Evolutionary conservation across 2,888 invertebrate species (phyloP), one percentile per base, ranked within the genome.

Genomic region (Dasypolia templi): DNA sequence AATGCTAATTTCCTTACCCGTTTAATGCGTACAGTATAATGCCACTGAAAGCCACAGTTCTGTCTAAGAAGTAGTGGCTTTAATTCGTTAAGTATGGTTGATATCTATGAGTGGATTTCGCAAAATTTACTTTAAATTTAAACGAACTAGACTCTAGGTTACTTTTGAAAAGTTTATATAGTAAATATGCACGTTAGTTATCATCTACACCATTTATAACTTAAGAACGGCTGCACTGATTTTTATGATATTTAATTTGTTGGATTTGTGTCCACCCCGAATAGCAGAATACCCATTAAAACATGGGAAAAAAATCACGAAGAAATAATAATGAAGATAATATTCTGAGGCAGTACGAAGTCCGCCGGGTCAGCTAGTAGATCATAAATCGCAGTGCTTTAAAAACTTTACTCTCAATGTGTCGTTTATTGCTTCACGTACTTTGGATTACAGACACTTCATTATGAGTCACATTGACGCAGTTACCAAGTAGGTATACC

Each of bases 1-100:
- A 86, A 90, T 90, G 86, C 82, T 89, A 89, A 90, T 89, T 80
- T 75, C 62, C 72, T 59, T 65, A 72, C 46, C 75, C 77, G 72
- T 82, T 84, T 70, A 81, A 75, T 79, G 76, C 79, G 65, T 70
- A 72, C 35, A 73, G 59, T 82, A 53, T 79, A 59, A 49, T 65
- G 32, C 53, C 62, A 69, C 51, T 73, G 69, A 56, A 70, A 72
- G 39, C 70, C 56, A 39, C 66, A 56, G 56, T 74, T 75, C 35
- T 76, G 46, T 55, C 44, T 26, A 46, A 58, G 56, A 70, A 61
- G n/a, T 66, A n/a, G 46, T 42, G 51, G 42, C n/a, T 32, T 66
- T 67, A 32, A 64, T 65, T 55, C 56, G 59, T 71, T 56, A 44
- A 56, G 44, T 63, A n/a, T n/a, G 39, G 42, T 62, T 53, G 26